phyloP scores from a whole-genome alignment of 2,888 invertebrate genomes.

The Tupiocoris notatus region DNA sequence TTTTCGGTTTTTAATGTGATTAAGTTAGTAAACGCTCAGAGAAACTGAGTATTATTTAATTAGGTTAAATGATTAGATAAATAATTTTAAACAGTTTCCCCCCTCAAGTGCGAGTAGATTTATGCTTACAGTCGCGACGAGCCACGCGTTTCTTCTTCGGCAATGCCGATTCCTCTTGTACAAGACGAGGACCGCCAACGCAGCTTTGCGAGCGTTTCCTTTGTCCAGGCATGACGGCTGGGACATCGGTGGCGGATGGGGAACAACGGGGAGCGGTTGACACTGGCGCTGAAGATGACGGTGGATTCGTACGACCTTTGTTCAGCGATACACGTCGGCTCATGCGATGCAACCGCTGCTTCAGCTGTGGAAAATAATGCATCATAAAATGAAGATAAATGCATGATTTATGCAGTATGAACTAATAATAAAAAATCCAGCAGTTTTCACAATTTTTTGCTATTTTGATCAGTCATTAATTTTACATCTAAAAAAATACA shows the following conservation, averaged over 20 bases:
- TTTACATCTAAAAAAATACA: no score
- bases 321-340: constrained; percentile 58
- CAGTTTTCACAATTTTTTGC: no score
- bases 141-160: neutral
- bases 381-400: neutral
- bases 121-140: neutral
- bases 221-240: neutral
- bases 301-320: constrained; percentile 21
- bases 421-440: no score
- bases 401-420: neutral
- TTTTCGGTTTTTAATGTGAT: no score
- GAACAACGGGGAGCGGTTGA: neutral
- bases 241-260: neutral
- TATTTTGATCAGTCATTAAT: no score
- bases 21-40: no score
- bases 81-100: no score
- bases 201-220: constrained; percentile 16
- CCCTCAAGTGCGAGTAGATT: no score
- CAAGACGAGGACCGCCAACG: neutral
- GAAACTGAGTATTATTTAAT: no score
- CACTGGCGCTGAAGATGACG: neutral
- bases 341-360: constrained; percentile 66
- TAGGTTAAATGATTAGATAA: no score
- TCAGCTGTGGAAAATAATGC: constrained; percentile 59
- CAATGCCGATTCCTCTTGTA: neutral